Conservation (phyloP, 1,140 invertebrate genomes). For the Thrips palmi region DNA sequence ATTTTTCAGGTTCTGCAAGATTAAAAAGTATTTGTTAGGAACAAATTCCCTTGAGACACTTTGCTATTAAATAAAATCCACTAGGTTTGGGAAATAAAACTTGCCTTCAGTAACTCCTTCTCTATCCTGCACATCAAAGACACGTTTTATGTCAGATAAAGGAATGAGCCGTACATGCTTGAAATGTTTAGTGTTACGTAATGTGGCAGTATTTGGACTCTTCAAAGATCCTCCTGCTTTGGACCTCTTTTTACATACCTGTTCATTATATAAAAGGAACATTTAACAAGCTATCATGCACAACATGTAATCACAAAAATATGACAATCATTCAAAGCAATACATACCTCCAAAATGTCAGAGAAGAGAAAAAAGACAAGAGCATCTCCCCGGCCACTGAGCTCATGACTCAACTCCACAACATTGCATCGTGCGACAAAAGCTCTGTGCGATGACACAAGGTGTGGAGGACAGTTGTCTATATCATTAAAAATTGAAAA, state of each 20-base stretch:
- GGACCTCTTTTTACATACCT: slow-evolving; percentile 61
- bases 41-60: not conserved
- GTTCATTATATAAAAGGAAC: slow-evolving; percentile 2
- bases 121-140: slow-evolving; percentile 74
- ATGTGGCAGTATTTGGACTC: slow-evolving; percentile 42
- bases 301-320: not conserved
- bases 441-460: slow-evolving; percentile 78
- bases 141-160: slow-evolving; percentile 69
- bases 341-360: slow-evolving; percentile 76
- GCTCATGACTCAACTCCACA: slow-evolving; percentile 65
- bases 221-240: slow-evolving; percentile 50
- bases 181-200: slow-evolving; percentile 46
- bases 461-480: slow-evolving; percentile 84
- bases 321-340: not conserved
- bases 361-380: slow-evolving; percentile 84
- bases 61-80: slow-evolving; percentile 7
- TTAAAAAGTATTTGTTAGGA: slow-evolving; percentile 12
- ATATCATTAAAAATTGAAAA: slow-evolving; percentile 97
- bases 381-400: slow-evolving; percentile 70
- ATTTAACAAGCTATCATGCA: not conserved
- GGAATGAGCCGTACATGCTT: slow-evolving; percentile 82
- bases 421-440: slow-evolving; percentile 79
- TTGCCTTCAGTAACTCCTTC: too few species aligned
- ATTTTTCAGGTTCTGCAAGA: slow-evolving; percentile 60
- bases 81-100: slow-evolving; percentile 6